phyloP scores from a whole-genome alignment of 1,140 invertebrate species.

The Ceratosolen solmsi region DNA sequence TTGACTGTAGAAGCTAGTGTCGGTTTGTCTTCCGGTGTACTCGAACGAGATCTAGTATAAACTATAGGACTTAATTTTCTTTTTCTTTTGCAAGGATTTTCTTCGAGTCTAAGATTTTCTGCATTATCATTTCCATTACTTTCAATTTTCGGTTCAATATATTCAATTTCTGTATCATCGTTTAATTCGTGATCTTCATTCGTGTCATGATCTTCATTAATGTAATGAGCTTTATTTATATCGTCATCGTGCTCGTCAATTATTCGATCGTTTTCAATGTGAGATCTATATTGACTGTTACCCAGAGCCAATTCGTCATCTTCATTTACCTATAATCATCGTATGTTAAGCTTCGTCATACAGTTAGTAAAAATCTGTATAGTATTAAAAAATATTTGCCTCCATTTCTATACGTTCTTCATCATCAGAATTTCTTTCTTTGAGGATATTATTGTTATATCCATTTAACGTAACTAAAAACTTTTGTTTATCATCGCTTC shows the following conservation, averaged over 20 bases:
- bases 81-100: slow-evolving; percentile 58
- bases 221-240: background rate
- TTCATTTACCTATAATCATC: slow-evolving; percentile 62
- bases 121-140: slow-evolving; percentile 62
- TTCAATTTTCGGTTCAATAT: slow-evolving; percentile 47
- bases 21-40: slow-evolving; percentile 56
- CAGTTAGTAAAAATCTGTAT: background rate
- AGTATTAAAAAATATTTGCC: slow-evolving; percentile 56
- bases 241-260: slow-evolving; percentile 55
- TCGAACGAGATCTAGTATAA: slow-evolving; percentile 65
- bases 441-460: slow-evolving; percentile 66
- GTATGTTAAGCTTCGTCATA: slow-evolving; percentile 40
- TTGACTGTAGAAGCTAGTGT: slow-evolving; percentile 19
- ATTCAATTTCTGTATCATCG: background rate
- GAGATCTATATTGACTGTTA: slow-evolving; percentile 58
- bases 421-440: slow-evolving; percentile 65
- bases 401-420: slow-evolving; percentile 68
- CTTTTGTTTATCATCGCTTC: slow-evolving; percentile 68
- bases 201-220: slow-evolving; percentile 7
- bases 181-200: slow-evolving; percentile 11
- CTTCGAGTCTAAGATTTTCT: slow-evolving; percentile 57
- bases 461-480: slow-evolving; percentile 72
- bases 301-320: slow-evolving; percentile 65
- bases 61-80: slow-evolving; percentile 71
- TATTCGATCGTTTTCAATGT: slow-evolving; percentile 60